A percentile compares a stretch with the other conserved stretches of the same genome.
These are phyloP conservation scores for Sus scrofa DNA, from an alignment of 2,113 vertebrate species.

Conservation along the genomic window T2T-Sscrofa CM000813.6:49452001-49452500, in stretches of 20 bases:
- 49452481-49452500: slow-evolving; percentile 36
- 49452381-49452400: too few species aligned
- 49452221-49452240: too few species aligned
- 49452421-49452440: not conserved
- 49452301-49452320: too few species aligned
- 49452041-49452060: not conserved
- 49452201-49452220: not conserved
- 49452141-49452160: not conserved
- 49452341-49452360: too few species aligned
- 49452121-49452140: not conserved
- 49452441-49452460: not conserved
- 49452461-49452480: not conserved
- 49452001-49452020: not conserved
- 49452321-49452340: too few species aligned
- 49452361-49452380: too few species aligned
- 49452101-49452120: too few species aligned
- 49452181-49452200: not conserved
- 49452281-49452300: too few species aligned
- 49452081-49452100: not conserved
- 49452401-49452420: not conserved
- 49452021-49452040: slow-evolving; percentile 17
- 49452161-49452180: not conserved
- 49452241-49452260: too few species aligned
- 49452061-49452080: not conserved
- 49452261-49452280: too few species aligned